Base-by-base conservation (phyloP, 2,888 invertebrate genomes). In the Hyposoter dolosus region DNA sequence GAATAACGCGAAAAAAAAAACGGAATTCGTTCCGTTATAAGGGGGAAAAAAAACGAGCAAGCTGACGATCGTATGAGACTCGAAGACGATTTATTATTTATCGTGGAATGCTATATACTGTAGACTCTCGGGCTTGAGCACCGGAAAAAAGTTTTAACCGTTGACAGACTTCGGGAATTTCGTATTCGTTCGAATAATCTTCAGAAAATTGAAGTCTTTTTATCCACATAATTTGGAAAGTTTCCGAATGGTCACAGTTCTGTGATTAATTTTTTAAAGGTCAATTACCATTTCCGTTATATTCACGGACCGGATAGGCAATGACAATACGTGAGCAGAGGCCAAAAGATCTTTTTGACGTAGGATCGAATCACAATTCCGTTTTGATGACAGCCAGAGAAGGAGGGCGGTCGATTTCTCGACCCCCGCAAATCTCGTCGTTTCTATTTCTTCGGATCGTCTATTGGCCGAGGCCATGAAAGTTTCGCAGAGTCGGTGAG, bases 371-470 rank as follows among this genome's bases (percentile, higher is more conserved):
- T 69, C 45, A 35, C 40, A 72, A 72, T 56, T 43, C 23, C 19
- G n/a, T 72, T 72, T 23, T 15, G 50, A 43, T 56, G 53, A 40
- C 9, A 17, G 28, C 23, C 23, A 23, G 2, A 9, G 10, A 10
- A 56, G 19, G 9, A 19, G 53, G 53, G n/a, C 45, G 32, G 28
- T 19, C 3, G 17, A 17, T 17, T 63, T 28, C 35, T 66, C 79
- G 45, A 47, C 75, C 69, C 69, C 83, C 75, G 68, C 79, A 63
- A 76, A 69, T 69, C 66, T 74, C n/a, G 68, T 69, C 65, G 23
- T 56, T 17, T 43, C 69, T 69, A 23, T 68, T 83, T 28, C 68
- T 28, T 40, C 43, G 72, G 19, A 32, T 45, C 23, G 75, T 75
- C n/a, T 32, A 75, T 75, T 60, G 74, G 74, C 60, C 60, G 45